These are phyloP conservation scores for Bombus difficillimus DNA, from an alignment of 1,140 invertebrate genomes.

Conservation along the genomic window DNA sequence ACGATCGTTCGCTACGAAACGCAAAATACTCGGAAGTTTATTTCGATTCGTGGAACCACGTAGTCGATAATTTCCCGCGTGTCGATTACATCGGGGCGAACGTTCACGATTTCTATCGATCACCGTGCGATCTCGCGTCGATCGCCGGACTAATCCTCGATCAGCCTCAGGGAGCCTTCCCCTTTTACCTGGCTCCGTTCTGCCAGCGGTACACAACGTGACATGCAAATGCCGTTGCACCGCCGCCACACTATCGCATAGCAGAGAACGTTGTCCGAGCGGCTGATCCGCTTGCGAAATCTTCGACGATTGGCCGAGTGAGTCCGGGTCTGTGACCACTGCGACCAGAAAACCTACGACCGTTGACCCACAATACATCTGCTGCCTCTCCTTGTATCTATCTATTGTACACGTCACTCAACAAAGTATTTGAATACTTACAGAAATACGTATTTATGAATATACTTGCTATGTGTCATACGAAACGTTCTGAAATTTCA, in stretches of 20 bases:
- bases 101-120: slow-evolving; percentile 65
- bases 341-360: slow-evolving; percentile 50
- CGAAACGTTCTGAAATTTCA: no score
- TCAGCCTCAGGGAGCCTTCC: slow-evolving; percentile 48
- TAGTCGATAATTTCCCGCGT: slow-evolving; percentile 24
- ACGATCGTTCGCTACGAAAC: not conserved
- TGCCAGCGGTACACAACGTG: slow-evolving; percentile 50
- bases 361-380: slow-evolving; percentile 52
- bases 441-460: not conserved
- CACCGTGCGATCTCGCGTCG: slow-evolving; percentile 54
- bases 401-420: not conserved
- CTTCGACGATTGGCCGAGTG: slow-evolving; percentile 49
- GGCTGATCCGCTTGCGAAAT: slow-evolving; percentile 66
- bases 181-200: slow-evolving; percentile 27
- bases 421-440: not conserved
- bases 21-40: not conserved
- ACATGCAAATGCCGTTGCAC: slow-evolving; percentile 63
- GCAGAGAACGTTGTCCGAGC: slow-evolving; percentile 39
- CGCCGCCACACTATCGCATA: slow-evolving; percentile 54
- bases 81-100: slow-evolving; percentile 22
- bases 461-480: no score
- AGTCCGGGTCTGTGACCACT: slow-evolving; percentile 38
- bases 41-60: not conserved
- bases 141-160: slow-evolving; percentile 60
- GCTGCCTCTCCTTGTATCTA: not conserved